Conservation (phyloP, 64 coral and sea anemone species). For the Catalaphyllia jardinei region DNA sequence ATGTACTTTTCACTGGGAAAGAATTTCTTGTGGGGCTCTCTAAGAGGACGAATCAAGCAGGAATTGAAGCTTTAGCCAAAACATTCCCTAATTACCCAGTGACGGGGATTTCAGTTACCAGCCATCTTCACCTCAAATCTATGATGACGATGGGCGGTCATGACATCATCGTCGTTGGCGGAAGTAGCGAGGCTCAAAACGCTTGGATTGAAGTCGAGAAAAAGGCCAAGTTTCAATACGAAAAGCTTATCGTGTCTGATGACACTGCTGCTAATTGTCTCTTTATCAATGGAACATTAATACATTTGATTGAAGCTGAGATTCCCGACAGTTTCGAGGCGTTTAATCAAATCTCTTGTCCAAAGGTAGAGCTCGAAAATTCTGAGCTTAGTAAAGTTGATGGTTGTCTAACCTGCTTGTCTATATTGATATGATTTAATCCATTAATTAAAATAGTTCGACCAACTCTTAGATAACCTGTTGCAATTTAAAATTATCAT, state of each 20-base stretch:
- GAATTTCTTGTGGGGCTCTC: conserved; percentile 94
- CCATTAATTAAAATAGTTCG: too few species aligned
- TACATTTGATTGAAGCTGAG: conserved; percentile 58
- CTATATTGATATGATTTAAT: conserved; percentile 59
- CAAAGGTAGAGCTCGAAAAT: conserved; percentile 72
- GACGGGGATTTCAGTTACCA: conserved; percentile 34
- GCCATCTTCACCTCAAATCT: conserved; percentile 78
- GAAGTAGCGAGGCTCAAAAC: conserved; percentile 47
- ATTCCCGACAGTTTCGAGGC: conserved; percentile 71
- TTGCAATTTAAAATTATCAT: too few species aligned
- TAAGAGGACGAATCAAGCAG: conserved; percentile 68
- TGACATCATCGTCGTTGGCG: conserved; percentile 54
- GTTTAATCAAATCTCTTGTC: conserved; percentile 50
- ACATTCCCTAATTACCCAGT: conserved; percentile 80
- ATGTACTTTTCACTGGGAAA: conserved; percentile 92
- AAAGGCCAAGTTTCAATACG: conserved; percentile 71
- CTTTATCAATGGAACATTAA: conserved; percentile 79
- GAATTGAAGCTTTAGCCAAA: conserved; percentile 52
- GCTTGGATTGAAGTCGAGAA: conserved; percentile 57
- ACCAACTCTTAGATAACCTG: too few species aligned
- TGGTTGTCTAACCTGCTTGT: conserved; percentile 81
- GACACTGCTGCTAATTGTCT: conserved; percentile 82
- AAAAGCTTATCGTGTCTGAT: conserved; percentile 62
- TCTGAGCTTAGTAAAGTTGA: conserved; percentile 92
- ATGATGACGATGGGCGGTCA: conserved; percentile 84